Base-by-base conservation (phyloP, 2,113 vertebrate genomes). In the Halichoerus grypus region DNA sequence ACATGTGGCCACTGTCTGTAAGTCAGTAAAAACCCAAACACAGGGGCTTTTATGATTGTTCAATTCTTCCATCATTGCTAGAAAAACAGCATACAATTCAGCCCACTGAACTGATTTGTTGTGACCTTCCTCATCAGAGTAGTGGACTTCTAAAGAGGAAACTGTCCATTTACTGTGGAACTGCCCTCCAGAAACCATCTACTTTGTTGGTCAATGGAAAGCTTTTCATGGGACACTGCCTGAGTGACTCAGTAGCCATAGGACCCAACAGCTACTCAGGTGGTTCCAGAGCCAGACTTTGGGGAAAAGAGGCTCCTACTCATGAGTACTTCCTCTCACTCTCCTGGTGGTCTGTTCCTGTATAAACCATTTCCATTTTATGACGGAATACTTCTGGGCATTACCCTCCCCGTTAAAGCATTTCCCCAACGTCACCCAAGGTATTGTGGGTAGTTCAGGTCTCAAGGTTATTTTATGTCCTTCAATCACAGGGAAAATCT, bases 391-490 rank as follows among this genome's bases (percentile, higher is more conserved):
- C 59, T 72, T 28, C 28, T 42, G 42, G 59, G 51, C 24, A 33
- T 1, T 33, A 4, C 22, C 46, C 24, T 57, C 65, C 74, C 13
- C 0, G 2, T 46, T 36, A 88, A 8, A 88, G 31, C 13, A 51
- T 57, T 77, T 94, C 33, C 33, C 55, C 33, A 57, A 31, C 4
- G 63, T 55, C 69, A 84, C 26, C n/a, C 24, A 33, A 92, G 19
- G 59, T 28, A 65, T 46, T 39, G 15, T 5, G 15, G 24, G 76
- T 49, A 26, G 80, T 95, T 89, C 63, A 26, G 28, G 31, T 84
- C 36, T 84, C 83, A 96, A 79, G 42, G 19, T 77, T 46, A 79
- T 71, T 83, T 94, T 71, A 53, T 49, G 55, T 85, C 71, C 67
- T 80, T 92, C 53, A 85, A 61, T 80, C 46, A 51, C 0, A 76